Evolutionary conservation across 2,113 vertebrate species (phyloP), one percentile per base, ranked within the genome.

Genomic region (Oxyruncus cristatus): DNA sequence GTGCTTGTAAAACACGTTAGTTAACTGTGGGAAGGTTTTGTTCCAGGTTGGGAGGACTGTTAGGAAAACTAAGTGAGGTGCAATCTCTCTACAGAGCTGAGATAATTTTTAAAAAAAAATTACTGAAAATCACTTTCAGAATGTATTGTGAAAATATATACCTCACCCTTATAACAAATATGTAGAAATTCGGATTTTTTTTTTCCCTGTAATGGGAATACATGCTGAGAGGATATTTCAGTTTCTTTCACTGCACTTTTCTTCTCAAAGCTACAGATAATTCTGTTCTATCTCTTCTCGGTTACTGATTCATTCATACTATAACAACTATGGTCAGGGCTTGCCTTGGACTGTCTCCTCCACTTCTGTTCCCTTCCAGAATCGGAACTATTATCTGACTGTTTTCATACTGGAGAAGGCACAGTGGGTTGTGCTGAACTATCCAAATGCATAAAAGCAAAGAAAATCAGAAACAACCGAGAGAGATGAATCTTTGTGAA

Each of bases 341-440:
- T 89, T 93, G 71, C 66, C 82, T 95, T 88, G 79, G 35, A 88
- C 91, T 77, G 77, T 91, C 92, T 95, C 62, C 59, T 94, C 63
- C 63, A 47, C 61, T 95, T 92, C 85, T 85, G 28, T 80, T 96
- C 92, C 94, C 86, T 89, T 89, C 83, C 83, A 80, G 96, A 97
- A 93, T 83, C 83, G 88, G 80, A 94, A 92, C 70, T 67, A 47
- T 67, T 89, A 71, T 85, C 87, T 88, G 81, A 88, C 47, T n/a
- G 93, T 97, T 95, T 90, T 87, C 80, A 42, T 61, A 55, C 76
- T 80, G 68, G 74, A 78, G 89, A 93, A 97, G 72, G 83, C 22
- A 0, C 68, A 66, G 62, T 67, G 73, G 89, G 95, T 95, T 91
- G 76, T 95, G 94, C 92, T 89, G 95, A 93, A 88, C 89, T 95